A percentile compares a stretch with the other conserved stretches of the same genome.
Evolutionary conservation across 2,113 vertebrate species (phyloP).

Genomic region (Vanacampus margaritifer): DNA sequence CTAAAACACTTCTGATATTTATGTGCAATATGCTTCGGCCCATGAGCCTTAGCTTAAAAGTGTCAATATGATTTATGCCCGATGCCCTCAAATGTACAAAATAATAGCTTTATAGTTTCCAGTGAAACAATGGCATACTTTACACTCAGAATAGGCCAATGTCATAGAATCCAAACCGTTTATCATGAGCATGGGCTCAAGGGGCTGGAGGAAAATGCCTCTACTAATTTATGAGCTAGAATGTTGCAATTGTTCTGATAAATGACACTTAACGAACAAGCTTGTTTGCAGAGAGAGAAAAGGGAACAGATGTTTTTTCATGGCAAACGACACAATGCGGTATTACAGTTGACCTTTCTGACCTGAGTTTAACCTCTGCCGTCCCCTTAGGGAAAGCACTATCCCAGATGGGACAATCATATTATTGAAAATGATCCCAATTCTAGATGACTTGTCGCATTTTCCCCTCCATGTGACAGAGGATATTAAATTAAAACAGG

Average conservation of each 20-base stretch:
- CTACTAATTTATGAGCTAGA: background rate
- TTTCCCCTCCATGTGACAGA: constrained; percentile 32
- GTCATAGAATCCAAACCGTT: background rate
- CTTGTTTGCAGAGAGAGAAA: background rate
- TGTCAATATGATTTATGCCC: background rate
- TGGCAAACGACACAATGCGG: background rate
- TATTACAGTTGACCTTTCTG: constrained; percentile 29
- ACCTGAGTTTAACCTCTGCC: constrained; percentile 31
- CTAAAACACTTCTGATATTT: background rate
- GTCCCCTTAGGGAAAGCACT: background rate
- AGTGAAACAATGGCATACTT: background rate
- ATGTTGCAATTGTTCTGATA: background rate
- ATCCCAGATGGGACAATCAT: constrained; percentile 33
- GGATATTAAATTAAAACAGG: constrained; percentile 45
- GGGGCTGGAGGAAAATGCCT: background rate
- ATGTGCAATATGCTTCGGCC: background rate
- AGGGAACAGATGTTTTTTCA: constrained; percentile 1
- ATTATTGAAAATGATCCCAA: constrained; percentile 39
- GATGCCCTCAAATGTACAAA: background rate
- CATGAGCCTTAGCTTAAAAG: background rate
- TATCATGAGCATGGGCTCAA: background rate
- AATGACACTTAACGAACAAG: background rate
- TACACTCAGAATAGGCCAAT: background rate
- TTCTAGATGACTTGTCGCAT: constrained; percentile 40
- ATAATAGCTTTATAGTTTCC: background rate